Evolutionary conservation across 1,140 invertebrate species (phyloP).

Genomic region (Amyelois transitella): DNA sequence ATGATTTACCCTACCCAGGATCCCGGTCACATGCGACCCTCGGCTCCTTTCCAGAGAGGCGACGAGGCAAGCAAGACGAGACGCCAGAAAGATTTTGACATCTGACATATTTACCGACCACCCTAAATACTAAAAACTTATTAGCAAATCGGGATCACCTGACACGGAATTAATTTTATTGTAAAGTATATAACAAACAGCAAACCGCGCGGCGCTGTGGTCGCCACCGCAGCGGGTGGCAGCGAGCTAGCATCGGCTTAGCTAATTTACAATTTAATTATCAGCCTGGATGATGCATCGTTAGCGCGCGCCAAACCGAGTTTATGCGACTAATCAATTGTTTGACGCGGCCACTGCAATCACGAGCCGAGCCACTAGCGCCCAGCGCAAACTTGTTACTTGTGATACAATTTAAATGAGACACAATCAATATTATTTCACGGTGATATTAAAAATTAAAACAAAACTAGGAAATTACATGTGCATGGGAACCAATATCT

Average conservation of each 20-base stretch:
- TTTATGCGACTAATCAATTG: slow-evolving; percentile 75
- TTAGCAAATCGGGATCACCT: slow-evolving; percentile 1
- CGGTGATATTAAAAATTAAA: too few species aligned
- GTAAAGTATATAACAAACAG: slow-evolving; percentile 20
- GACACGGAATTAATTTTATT: slow-evolving; percentile 7
- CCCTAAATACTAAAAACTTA: neutral
- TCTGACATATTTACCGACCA: too few species aligned
- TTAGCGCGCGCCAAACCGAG: slow-evolving; percentile 71
- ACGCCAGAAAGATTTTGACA: too few species aligned
- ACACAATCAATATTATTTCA: neutral
- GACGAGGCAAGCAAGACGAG: too few species aligned
- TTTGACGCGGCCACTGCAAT: slow-evolving; percentile 72
- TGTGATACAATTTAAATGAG: neutral
- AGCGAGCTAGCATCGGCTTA: slow-evolving; percentile 62
- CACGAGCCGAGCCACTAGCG: slow-evolving; percentile 42
- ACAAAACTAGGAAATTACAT: too few species aligned
- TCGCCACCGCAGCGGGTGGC: slow-evolving; percentile 30
- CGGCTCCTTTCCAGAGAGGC: too few species aligned
- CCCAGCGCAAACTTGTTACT: slow-evolving; percentile 1
- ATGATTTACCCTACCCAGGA: too few species aligned
- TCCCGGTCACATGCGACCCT: too few species aligned
- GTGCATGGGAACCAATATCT: too few species aligned
- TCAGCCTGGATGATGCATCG: slow-evolving; percentile 69
- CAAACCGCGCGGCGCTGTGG: slow-evolving; percentile 25
- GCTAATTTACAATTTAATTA: slow-evolving; percentile 75